Percentiles rank a stretch among this genome's conserved stretches.
phyloP scores from a whole-genome alignment of 2,888 invertebrate species.

The Drosophila subsilvestris region DNA sequence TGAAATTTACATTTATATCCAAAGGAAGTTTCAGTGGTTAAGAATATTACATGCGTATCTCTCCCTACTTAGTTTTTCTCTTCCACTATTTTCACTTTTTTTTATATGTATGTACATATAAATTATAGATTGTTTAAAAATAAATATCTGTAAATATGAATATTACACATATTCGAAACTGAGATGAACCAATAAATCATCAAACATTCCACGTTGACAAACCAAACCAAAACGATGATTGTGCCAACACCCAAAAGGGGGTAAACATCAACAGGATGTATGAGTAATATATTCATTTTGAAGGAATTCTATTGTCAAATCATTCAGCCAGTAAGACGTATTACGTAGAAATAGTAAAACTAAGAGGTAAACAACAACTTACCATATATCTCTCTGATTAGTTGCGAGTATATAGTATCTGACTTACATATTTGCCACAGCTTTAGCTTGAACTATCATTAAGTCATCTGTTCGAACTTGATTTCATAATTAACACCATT shows the following conservation, averaged over 20 bases:
- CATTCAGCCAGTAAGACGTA: neutral
- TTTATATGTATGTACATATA: constrained; percentile 1
- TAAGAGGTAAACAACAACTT: neutral
- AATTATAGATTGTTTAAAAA: neutral
- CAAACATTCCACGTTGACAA: constrained; percentile 20
- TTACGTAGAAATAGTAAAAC: constrained; percentile 3
- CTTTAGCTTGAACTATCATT: neutral
- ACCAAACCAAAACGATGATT: constrained; percentile 3
- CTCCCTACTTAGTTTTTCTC: too few relatives aligned
- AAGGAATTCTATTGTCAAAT: neutral
- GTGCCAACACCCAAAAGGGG: neutral
- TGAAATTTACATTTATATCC: neutral
- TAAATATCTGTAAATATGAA: neutral
- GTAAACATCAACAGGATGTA: constrained; percentile 44
- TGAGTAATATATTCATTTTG: constrained; percentile 36
- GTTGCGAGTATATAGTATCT: neutral
- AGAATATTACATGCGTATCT: too few relatives aligned
- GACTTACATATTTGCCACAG: too few relatives aligned
- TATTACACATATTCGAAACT: neutral
- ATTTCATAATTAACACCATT: constrained; percentile 32
- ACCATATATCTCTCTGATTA: neutral
- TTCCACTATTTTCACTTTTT: neutral
- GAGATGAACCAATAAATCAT: constrained; percentile 36
- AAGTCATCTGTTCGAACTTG: constrained; percentile 15
- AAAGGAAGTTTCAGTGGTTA: too few relatives aligned